phyloP scores from a whole-genome alignment of 2,113 vertebrate species.

The Marcusenius ussheri region DNA sequence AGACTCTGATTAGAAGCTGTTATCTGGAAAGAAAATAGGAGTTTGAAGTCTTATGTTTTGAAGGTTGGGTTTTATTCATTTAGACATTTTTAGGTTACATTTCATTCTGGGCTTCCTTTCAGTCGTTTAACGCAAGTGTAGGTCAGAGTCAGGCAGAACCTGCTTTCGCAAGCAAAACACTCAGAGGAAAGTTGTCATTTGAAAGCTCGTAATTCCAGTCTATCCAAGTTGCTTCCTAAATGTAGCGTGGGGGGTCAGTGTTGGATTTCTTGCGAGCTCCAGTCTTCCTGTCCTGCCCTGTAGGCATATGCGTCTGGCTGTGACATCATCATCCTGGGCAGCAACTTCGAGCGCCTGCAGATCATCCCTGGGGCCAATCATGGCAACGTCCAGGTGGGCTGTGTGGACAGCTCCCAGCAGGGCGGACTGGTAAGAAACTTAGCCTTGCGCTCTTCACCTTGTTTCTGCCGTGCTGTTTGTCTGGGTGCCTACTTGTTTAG shows the following conservation, averaged over 20 bases:
- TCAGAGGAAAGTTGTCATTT: background rate
- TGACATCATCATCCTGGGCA: constrained; percentile 91
- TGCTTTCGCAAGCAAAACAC: background rate
- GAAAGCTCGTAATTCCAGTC: background rate
- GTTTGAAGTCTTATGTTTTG: background rate
- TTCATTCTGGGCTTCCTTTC: background rate
- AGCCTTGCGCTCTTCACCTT: background rate
- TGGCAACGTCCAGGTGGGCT: constrained; percentile 94
- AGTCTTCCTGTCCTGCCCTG: background rate
- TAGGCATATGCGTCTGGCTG: constrained; percentile 96
- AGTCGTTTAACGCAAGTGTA: background rate
- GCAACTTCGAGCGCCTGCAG: constrained; percentile 93
- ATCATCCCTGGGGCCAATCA: constrained; percentile 95
- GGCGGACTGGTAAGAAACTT: constrained; percentile 79
- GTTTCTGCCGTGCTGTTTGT: too few relatives aligned
- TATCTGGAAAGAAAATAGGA: background rate
- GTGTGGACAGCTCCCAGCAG: constrained; percentile 87
- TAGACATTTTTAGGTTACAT: background rate
- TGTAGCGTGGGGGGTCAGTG: background rate
- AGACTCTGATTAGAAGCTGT: background rate
- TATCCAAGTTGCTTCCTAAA: background rate
- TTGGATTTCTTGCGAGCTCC: background rate
- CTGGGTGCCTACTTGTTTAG: background rate
- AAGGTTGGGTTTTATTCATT: background rate
- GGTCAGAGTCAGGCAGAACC: background rate